Percentiles rank a stretch among this genome's conserved stretches.
Conservation (phyloP, 23 tunicate species). For the Diplosoma virens region DNA sequence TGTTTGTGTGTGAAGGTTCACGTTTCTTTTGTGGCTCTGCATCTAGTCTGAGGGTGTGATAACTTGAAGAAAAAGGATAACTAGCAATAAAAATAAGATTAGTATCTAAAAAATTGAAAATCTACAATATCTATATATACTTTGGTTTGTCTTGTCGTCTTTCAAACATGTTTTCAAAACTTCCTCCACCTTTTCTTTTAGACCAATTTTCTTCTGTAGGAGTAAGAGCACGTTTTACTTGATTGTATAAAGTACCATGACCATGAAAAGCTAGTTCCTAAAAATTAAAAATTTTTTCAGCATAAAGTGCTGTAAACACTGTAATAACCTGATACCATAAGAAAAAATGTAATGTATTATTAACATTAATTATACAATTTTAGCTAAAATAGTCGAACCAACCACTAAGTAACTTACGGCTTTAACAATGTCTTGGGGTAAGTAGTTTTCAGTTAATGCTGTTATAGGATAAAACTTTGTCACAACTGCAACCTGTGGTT, state of each 20-base stretch:
- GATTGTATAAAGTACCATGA: conserved; percentile 26
- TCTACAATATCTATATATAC: neutral
- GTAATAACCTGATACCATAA: too few species aligned
- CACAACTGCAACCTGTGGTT: conserved; percentile 16
- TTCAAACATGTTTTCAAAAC: neutral
- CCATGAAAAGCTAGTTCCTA: conserved; percentile 40
- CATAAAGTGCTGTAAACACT: too few species aligned
- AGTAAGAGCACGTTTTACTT: conserved; percentile 21
- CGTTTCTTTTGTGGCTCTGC: neutral
- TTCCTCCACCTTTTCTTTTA: neutral
- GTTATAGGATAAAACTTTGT: conserved; percentile 8
- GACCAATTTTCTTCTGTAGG: conserved; percentile 3
- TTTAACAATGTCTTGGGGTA: neutral
- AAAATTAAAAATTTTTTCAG: too few species aligned
- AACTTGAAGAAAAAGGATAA: conserved; percentile 51
- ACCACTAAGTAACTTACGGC: too few species aligned
- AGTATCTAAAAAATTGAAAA: neutral
- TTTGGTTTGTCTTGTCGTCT: neutral
- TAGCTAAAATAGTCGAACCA: too few species aligned
- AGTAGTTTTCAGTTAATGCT: neutral
- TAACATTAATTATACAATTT: too few species aligned
- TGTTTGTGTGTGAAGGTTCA: neutral
- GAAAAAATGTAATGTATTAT: too few species aligned
- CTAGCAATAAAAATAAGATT: neutral
- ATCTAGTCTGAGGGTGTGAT: conserved; percentile 46